Evolutionary conservation across 1,140 invertebrate species (phyloP).

Genomic region (Nilaparvata lugens): DNA sequence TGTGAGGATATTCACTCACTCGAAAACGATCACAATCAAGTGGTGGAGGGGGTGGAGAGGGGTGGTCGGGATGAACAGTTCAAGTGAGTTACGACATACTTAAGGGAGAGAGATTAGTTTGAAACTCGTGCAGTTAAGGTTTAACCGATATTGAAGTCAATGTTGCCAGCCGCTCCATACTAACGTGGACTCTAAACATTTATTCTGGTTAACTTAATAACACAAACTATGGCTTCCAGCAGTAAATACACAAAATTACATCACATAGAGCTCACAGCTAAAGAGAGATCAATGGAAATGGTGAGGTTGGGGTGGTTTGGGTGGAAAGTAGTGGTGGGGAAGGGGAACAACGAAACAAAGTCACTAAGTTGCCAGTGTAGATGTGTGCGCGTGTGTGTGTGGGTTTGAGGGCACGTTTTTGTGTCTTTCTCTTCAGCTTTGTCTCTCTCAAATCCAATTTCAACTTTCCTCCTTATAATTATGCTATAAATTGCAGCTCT

Average conservation of each 20-base stretch:
- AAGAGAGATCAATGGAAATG: conserved; percentile 5
- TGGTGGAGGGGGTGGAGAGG: too few species aligned
- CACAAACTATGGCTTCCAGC: conserved; percentile 4
- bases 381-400: neutral
- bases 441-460: conserved; percentile 1
- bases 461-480: neutral
- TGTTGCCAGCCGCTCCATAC: neutral
- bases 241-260: neutral
- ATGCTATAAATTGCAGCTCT: neutral
- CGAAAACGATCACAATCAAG: too few species aligned
- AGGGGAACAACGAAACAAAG: neutral
- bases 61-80: neutral
- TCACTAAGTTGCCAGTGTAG: too few species aligned
- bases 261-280: neutral
- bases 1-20: too few species aligned
- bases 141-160: neutral
- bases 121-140: neutral
- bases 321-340: neutral
- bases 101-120: neutral
- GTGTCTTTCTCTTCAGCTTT: neutral
- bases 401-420: neutral
- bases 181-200: neutral
- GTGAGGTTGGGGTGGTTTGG: neutral
- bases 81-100: neutral
- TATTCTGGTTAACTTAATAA: conserved; percentile 3